Base-by-base conservation (phyloP, 2,797 vertebrate species). In the Podargus strigoides region DNA sequence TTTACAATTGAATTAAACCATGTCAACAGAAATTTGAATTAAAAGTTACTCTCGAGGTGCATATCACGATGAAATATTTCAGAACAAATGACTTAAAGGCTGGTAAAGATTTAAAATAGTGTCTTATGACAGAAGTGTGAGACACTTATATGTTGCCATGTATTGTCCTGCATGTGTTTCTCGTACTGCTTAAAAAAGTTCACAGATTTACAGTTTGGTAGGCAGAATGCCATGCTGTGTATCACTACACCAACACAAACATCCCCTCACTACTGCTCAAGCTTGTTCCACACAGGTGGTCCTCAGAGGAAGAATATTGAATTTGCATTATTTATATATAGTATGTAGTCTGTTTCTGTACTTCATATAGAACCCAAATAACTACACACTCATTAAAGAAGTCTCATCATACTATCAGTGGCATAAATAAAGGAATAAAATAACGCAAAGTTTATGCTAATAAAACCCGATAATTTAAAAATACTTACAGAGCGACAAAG, bases 401-500 rank as follows among this genome's bases (percentile, higher is more conserved):
- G 8, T 42, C 22, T 46, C 20, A 46, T 34, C 63, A 56, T 56
- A n/a, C n/a, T 27, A 72, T 24, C n/a, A 80, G 36, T 46, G 19
- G 53, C 34, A 77, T 47, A 79, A 81, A 50, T 17, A 79, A 69
- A 85, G 44, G 49, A 88, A 69, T 63, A 59, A 89, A 77, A 63
- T 74, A 83, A 76, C 12, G 9, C 36, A 56, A 84, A 85, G 17
- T 44, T 87, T 59, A 83, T 47, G 14, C 17, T 59, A 62, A 82
- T 53, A 62, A 94, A 97, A 85, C 39, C 52, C 96, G 52, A 53
- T 87, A 87, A 81, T 92, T 89, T 93, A 78, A 87, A 87, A 64
- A 89, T 98, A 99, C 99, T 99, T 98, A 99, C 99, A 99, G 97
- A 90, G 99, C 99, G 37, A 98, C 98, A 97, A 99, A 99, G 97